Conservation (phyloP, 2,113 vertebrate species). For the Zapornia atra region DNA sequence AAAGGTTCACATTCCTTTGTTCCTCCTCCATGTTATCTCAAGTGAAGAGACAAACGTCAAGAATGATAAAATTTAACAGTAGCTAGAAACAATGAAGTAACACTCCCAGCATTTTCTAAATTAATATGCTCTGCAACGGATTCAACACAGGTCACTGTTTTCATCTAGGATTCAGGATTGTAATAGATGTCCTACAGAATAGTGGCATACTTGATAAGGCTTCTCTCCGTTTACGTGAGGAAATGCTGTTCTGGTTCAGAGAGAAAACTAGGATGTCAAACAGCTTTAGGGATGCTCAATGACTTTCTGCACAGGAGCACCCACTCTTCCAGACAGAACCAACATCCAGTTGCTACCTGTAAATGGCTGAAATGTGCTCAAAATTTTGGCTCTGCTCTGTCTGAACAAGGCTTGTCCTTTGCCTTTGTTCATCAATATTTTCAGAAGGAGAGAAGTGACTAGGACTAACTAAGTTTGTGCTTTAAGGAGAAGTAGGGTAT, state of each 20-base stretch:
- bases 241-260: not conserved
- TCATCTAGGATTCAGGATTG: not conserved
- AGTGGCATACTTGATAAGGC: not conserved
- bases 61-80: not conserved
- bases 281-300: not conserved
- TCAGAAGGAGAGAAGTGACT: not conserved
- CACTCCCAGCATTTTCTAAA: not conserved
- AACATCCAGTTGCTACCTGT: not conserved
- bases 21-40: not conserved
- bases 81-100: not conserved
- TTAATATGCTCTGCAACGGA: not conserved
- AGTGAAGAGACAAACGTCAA: not conserved
- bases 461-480: not conserved
- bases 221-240: not conserved
- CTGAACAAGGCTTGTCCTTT: not conserved
- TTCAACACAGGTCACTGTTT: not conserved
- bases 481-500: not conserved
- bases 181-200: not conserved
- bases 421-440: not conserved
- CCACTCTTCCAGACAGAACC: not conserved
- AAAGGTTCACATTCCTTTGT: not conserved
- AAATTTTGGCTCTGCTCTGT: not conserved
- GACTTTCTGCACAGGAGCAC: not conserved
- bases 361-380: not conserved
- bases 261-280: not conserved